Base-by-base conservation (phyloP, 2,113 vertebrate species). In the Nipponia nippon region DNA sequence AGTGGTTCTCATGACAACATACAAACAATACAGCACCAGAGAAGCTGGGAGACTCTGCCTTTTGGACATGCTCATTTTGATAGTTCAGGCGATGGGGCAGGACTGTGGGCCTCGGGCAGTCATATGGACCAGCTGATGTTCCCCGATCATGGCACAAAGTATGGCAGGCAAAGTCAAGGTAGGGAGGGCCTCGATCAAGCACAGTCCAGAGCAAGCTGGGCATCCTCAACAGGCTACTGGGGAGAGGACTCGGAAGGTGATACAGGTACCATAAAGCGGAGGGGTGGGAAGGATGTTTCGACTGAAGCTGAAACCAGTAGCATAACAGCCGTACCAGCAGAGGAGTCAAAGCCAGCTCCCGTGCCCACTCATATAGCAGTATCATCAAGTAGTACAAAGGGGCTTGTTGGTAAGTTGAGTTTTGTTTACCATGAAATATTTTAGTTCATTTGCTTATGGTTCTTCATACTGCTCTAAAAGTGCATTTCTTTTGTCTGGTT, bases 1-100 rank as follows among this genome's bases (percentile, higher is more conserved):
- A 99, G 99, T 3, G 99, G 99, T 16, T 99, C 99, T 75, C 99
- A 99, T 3, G 99, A 99, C 88, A 99, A 99, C 96, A 99, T 99
- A 95, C 99, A 99, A 98, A 99, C 99, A 66, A 99, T 99, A 93
- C 99, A 99, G 97, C 99, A 99, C 97, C 99, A 99, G 73, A 98
- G 99, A 36, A 99, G 99, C 98, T 99, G 99, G 99, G 99, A 99
- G 95, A 99, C 99, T 3, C 98, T 99, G 79, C 98, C 98, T 5
- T 99, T 99, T 9, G 99, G 98, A 22, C 99, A 99, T 25, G 85
- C 97, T 93, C 98, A 98, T 91, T 98, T 98, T 4, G 98, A 98
- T 59, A 98, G 97, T 89, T 96, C 96, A 83, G 98, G 94, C 30
- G 98, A 99, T 38, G 98, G 98, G 84, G 96, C 97, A 56, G 98